phyloP scores from a whole-genome alignment of 2,113 vertebrate genomes.

The Ophiodon elongatus region DNA sequence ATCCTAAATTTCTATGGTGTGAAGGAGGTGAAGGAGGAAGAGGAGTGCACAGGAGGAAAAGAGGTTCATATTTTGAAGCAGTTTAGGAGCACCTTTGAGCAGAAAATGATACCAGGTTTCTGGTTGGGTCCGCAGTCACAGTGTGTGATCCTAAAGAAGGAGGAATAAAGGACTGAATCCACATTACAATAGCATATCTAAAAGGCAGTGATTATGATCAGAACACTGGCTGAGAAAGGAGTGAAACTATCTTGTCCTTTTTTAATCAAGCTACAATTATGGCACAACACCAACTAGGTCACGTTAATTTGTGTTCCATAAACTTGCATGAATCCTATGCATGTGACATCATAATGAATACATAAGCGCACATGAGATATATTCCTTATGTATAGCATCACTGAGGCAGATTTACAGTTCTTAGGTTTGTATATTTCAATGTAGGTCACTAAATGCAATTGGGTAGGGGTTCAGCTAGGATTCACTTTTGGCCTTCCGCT shows the following conservation, averaged over 20 bases:
- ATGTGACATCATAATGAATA: neutral
- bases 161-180: slow-evolving; percentile 46
- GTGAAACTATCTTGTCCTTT: neutral
- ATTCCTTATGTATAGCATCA: neutral
- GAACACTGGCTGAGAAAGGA: neutral
- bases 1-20: slow-evolving; percentile 74
- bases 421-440: neutral
- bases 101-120: slow-evolving; percentile 73
- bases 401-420: neutral
- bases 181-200: neutral
- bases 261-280: slow-evolving; percentile 5
- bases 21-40: slow-evolving; percentile 58
- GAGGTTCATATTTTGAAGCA: slow-evolving; percentile 65
- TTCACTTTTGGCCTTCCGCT: slow-evolving; percentile 7
- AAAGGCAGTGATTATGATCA: neutral
- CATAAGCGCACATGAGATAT: neutral
- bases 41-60: slow-evolving; percentile 33
- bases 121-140: slow-evolving; percentile 72
- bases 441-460: slow-evolving; percentile 29
- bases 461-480: neutral
- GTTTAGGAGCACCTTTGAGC: slow-evolving; percentile 53
- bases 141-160: slow-evolving; percentile 57
- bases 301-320: neutral
- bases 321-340: neutral
- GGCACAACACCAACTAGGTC: neutral